A percentile compares a stretch with the other conserved stretches of the same genome.
phyloP scores from a whole-genome alignment of 2,113 vertebrate species.

The Tyrannus savana region DNA sequence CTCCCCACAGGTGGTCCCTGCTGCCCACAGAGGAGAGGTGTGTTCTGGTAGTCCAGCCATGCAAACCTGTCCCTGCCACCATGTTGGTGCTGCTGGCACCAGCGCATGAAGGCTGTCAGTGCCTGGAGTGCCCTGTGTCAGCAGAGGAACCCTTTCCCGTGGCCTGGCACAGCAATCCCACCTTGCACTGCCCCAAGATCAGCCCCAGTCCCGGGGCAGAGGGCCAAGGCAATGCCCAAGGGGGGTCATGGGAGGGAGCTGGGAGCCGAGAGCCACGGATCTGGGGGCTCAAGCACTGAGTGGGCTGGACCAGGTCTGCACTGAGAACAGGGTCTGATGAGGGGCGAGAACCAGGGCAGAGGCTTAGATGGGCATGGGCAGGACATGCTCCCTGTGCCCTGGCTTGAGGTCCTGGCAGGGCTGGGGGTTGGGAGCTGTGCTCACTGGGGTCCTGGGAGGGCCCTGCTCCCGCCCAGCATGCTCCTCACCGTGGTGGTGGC shows the following conservation, averaged over 20 bases:
- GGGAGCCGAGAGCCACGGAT: neutral
- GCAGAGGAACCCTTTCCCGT: neutral
- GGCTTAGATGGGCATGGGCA: neutral
- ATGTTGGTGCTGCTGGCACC: accelerated
- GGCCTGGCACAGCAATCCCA: neutral
- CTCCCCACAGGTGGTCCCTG: neutral
- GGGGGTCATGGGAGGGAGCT: neutral
- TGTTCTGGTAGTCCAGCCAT: accelerated
- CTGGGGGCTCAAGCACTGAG: neutral
- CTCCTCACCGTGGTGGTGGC: constrained; percentile 49
- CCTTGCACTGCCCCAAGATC: accelerated
- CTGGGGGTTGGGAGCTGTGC: neutral
- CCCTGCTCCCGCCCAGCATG: neutral
- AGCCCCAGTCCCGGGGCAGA: neutral
- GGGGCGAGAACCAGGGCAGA: accelerated
- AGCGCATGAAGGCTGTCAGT: accelerated
- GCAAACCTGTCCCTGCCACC: neutral
- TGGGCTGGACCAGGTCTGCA: neutral
- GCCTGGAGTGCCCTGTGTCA: neutral
- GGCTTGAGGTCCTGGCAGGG: neutral
- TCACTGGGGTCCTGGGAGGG: too few relatives aligned
- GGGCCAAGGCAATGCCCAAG: neutral
- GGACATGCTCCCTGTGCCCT: accelerated
- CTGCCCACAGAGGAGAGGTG: accelerated
- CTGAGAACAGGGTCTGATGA: neutral